Evolutionary conservation across 2,888 invertebrate species (phyloP).

Genomic region (Drosophila suboccidentalis): DNA sequence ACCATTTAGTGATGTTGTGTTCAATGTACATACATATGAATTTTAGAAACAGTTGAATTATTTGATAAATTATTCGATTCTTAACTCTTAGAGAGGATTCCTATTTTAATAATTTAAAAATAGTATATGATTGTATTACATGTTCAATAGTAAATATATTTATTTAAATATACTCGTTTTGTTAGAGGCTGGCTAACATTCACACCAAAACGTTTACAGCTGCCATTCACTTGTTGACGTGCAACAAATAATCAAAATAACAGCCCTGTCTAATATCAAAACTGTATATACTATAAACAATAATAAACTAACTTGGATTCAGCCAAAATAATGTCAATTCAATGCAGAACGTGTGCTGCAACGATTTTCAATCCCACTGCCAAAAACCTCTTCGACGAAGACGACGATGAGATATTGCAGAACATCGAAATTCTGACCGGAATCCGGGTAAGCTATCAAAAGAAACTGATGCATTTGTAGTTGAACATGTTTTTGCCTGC

Average conservation of each 20-base stretch:
- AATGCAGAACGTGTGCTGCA: constrained; percentile 51
- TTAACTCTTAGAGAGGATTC: too few relatives aligned
- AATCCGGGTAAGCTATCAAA: constrained; percentile 34
- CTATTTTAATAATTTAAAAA: too few relatives aligned
- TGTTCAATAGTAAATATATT: too few relatives aligned
- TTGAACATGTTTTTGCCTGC: constrained; percentile 6
- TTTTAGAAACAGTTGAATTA: too few relatives aligned
- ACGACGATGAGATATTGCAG: constrained; percentile 23
- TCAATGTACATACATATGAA: too few relatives aligned
- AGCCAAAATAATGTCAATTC: constrained; percentile 35
- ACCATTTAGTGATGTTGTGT: too few relatives aligned
- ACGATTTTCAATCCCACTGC: constrained; percentile 34
- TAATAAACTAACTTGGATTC: neutral
- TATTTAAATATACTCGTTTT: neutral
- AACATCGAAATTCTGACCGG: constrained; percentile 49
- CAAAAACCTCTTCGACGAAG: constrained; percentile 40
- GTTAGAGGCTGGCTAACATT: neutral
- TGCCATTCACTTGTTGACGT: constrained; percentile 13
- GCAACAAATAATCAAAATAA: constrained; percentile 19
- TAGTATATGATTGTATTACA: too few relatives aligned
- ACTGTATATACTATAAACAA: neutral
- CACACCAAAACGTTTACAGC: neutral
- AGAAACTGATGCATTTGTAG: neutral
- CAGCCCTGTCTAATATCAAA: constrained; percentile 33
- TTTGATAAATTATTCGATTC: too few relatives aligned